Evolutionary conservation across 2,797 vertebrate genomes (phyloP).

Genomic region (Melanotaenia maccullochi): DNA sequence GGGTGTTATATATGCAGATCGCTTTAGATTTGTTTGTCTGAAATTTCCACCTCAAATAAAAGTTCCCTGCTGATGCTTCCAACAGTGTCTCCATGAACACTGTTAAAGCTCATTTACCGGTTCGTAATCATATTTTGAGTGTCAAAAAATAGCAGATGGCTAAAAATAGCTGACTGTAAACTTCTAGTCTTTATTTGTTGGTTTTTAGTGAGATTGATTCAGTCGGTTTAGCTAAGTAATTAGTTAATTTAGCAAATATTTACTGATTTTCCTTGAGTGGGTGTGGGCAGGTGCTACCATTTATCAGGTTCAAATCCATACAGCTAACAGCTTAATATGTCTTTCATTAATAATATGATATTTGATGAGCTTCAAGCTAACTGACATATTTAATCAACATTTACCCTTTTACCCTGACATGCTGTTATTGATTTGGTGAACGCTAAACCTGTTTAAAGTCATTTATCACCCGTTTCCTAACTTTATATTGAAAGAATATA

Average conservation of each 20-base stretch:
- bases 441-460: too few relatives aligned
- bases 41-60: background rate
- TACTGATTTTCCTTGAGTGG: background rate
- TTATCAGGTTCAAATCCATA: background rate
- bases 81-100: background rate
- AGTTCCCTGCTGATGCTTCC: background rate
- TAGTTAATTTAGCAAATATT: too few relatives aligned
- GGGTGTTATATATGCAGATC: background rate
- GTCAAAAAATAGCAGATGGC: background rate
- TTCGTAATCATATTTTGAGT: too few relatives aligned
- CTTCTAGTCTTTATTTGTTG: background rate
- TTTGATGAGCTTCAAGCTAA: background rate
- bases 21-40: slow-evolving; percentile 3
- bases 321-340: background rate
- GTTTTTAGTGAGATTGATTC: background rate
- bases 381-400: background rate
- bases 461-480: too few relatives aligned
- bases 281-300: background rate
- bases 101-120: background rate
- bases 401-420: background rate
- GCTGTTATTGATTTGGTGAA: background rate
- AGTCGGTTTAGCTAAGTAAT: too few relatives aligned
- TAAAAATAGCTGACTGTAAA: background rate
- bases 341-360: background rate
- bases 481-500: too few relatives aligned